Conservation (phyloP, 1,140 invertebrate species). For the Cyclargus thomasi region DNA sequence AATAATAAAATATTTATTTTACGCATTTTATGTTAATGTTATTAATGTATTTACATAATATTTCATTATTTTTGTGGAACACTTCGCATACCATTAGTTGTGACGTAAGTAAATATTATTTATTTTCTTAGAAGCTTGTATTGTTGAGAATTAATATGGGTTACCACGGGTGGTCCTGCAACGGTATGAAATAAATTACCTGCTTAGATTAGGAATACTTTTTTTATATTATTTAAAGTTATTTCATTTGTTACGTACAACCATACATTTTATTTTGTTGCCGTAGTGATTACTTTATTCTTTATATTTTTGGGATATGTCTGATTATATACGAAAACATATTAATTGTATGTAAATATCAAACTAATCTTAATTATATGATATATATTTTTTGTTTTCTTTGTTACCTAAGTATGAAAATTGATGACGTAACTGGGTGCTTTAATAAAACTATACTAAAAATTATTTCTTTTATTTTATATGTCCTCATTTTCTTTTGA, state of each 20-base stretch:
- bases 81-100: not conserved
- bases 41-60: not conserved
- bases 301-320: too few relatives aligned
- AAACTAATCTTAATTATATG: not conserved
- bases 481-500: too few relatives aligned
- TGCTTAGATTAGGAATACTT: too few relatives aligned
- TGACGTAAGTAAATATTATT: not conserved
- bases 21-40: not conserved
- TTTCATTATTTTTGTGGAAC: not conserved
- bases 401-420: conserved; percentile 19
- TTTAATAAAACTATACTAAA: conserved; percentile 42
- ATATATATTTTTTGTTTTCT: not conserved
- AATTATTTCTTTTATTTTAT: not conserved
- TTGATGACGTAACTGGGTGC: conserved; percentile 27
- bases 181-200: too few relatives aligned
- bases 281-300: too few relatives aligned
- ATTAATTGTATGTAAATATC: too few relatives aligned
- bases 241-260: too few relatives aligned
- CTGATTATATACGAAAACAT: too few relatives aligned
- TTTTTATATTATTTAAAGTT: too few relatives aligned
- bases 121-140: not conserved
- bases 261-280: too few relatives aligned
- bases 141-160: not conserved
- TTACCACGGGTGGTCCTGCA: not conserved
- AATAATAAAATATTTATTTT: not conserved